phyloP scores from a whole-genome alignment of 2,797 vertebrate species.

The Chrysocyon brachyurus region DNA sequence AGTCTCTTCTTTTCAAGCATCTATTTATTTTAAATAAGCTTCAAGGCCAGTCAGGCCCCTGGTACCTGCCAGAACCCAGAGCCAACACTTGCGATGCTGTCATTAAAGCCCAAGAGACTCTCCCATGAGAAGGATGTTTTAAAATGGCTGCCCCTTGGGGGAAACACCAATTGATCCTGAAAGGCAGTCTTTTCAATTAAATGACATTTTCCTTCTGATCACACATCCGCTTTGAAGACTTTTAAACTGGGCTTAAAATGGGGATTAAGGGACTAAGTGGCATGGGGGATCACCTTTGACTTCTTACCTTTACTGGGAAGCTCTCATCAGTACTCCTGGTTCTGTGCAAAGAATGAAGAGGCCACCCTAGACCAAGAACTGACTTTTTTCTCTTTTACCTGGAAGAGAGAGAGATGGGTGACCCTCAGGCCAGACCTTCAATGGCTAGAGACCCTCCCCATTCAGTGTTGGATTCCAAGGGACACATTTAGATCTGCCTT shows the following conservation, averaged over 20 bases:
- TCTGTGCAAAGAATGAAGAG: slow-evolving; percentile 73
- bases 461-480: background rate
- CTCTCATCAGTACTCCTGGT: background rate
- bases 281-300: slow-evolving; percentile 77
- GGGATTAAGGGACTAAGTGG: slow-evolving; percentile 79
- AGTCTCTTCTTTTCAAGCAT: slow-evolving; percentile 63
- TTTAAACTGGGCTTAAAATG: slow-evolving; percentile 84
- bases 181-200: slow-evolving; percentile 86
- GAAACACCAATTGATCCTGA: slow-evolving; percentile 82
- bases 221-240: slow-evolving; percentile 85
- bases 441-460: background rate
- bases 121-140: slow-evolving; percentile 82
- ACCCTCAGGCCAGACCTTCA: background rate
- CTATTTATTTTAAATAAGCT: slow-evolving; percentile 77
- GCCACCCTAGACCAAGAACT: slow-evolving; percentile 70
- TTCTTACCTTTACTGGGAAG: slow-evolving; percentile 64
- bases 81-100: slow-evolving; percentile 70
- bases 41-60: slow-evolving; percentile 75
- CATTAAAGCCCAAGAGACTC: slow-evolving; percentile 82
- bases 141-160: slow-evolving; percentile 77
- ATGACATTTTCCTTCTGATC: slow-evolving; percentile 84
- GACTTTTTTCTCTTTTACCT: slow-evolving; percentile 80
- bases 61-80: slow-evolving; percentile 74
- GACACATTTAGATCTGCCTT: background rate
- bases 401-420: slow-evolving; percentile 70